A percentile compares a stretch with the other conserved stretches of the same genome.
Evolutionary conservation across 64 coral and sea anemone species (phyloP).

Genomic region (Montipora efflorescens): DNA sequence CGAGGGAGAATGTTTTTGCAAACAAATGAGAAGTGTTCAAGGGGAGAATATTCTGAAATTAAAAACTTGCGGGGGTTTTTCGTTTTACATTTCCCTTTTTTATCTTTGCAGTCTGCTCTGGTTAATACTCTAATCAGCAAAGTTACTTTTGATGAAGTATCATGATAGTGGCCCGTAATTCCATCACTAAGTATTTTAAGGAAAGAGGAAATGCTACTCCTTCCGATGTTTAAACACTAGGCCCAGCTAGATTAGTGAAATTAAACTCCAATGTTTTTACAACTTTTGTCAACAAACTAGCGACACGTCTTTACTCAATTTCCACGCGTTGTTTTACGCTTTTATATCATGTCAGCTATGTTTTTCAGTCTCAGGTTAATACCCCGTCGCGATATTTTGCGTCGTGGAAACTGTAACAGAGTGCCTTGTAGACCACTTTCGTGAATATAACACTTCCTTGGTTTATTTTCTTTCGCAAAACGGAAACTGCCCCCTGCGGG

Average conservation of each 20-base stretch:
- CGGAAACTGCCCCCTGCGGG: slow-evolving; percentile 4
- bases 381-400: slow-evolving; percentile 11
- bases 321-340: background rate
- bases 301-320: background rate
- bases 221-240: background rate
- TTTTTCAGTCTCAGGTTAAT: background rate
- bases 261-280: slow-evolving; percentile 25
- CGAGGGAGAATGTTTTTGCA: no score
- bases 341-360: background rate
- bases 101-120: no score
- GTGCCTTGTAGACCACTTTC: background rate
- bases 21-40: no score
- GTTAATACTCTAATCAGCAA: no score
- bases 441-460: background rate
- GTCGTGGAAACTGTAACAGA: background rate
- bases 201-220: background rate
- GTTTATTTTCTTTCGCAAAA: background rate
- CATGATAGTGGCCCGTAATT: no score
- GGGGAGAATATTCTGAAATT: no score
- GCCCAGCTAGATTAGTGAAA: background rate
- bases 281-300: slow-evolving; percentile 8
- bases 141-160: no score
- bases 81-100: no score
- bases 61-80: no score
- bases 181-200: no score